These are phyloP conservation scores for Craseonycteris thonglongyai DNA, from an alignment of 2,113 vertebrate species.

Conservation along the genomic window DNA sequence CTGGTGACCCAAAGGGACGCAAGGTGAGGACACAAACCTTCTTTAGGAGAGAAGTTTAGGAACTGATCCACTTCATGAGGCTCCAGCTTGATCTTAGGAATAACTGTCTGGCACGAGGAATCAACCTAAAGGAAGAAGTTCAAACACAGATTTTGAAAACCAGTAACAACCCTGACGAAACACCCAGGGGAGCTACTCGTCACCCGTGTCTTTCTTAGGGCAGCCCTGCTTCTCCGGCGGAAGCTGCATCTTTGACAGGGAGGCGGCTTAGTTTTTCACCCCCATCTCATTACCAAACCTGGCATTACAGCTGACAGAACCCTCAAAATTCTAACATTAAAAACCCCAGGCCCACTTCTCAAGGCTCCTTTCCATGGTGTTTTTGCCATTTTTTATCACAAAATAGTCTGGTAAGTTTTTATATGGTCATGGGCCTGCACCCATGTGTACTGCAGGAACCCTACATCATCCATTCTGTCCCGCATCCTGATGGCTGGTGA, in stretches of 20 bases:
- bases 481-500: not conserved
- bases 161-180: not conserved
- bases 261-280: not conserved
- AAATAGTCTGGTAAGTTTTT: not conserved
- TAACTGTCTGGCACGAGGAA: conserved; percentile 81
- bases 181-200: not conserved
- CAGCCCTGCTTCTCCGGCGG: not conserved
- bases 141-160: conserved; percentile 43
- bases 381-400: not conserved
- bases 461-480: not conserved
- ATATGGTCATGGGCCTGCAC: not conserved
- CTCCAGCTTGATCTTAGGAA: conserved; percentile 95
- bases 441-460: not conserved
- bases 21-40: conserved; percentile 76
- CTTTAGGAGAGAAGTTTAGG: conserved; percentile 94
- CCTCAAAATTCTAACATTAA: not conserved
- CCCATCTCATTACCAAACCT: not conserved
- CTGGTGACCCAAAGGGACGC: accelerated
- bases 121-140: conserved; percentile 82
- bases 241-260: not conserved
- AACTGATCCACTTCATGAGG: conserved; percentile 99
- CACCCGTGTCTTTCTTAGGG: not conserved
- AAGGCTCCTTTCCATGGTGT: not conserved
- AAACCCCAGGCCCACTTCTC: not conserved
- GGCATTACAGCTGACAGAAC: not conserved